Conservation (phyloP, 2,113 vertebrate species). For the Nibea albiflora region DNA sequence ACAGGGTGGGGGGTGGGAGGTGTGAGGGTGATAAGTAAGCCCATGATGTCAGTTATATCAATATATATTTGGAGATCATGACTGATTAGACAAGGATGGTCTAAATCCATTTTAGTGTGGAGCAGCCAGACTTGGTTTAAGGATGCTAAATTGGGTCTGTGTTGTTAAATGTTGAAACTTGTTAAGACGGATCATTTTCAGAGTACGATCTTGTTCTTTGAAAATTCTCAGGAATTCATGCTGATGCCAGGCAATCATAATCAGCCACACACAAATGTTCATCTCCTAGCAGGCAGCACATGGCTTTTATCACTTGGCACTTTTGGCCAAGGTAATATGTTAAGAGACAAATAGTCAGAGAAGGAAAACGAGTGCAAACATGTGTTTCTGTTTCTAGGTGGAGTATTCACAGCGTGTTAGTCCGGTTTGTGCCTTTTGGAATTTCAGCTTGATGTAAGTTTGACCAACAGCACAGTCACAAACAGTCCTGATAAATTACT, state of each 20-base stretch:
- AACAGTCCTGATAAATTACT: background rate
- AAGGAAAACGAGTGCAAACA: conserved; percentile 29
- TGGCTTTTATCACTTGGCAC: conserved; percentile 15
- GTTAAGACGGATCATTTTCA: background rate
- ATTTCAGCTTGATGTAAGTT: conserved; percentile 84
- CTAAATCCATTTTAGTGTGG: background rate
- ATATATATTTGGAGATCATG: background rate
- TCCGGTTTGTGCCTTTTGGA: conserved; percentile 85
- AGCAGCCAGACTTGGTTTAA: background rate
- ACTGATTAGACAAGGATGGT: background rate
- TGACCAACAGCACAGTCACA: background rate
- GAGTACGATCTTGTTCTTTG: background rate
- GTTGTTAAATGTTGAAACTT: background rate
- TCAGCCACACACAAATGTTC: background rate
- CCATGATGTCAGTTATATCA: background rate
- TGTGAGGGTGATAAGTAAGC: background rate
- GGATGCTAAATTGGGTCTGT: background rate
- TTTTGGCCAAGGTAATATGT: conserved; percentile 3
- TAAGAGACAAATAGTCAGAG: background rate
- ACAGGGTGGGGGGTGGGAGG: background rate
- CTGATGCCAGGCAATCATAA: background rate
- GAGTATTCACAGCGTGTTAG: conserved; percentile 62
- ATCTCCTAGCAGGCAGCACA: background rate
- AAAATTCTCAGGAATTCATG: background rate
- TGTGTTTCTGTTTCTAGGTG: conserved; percentile 74